These are phyloP conservation scores for Gryllus bimaculatus DNA, from an alignment of 1,140 invertebrate species.

Conservation along the genomic window DNA sequence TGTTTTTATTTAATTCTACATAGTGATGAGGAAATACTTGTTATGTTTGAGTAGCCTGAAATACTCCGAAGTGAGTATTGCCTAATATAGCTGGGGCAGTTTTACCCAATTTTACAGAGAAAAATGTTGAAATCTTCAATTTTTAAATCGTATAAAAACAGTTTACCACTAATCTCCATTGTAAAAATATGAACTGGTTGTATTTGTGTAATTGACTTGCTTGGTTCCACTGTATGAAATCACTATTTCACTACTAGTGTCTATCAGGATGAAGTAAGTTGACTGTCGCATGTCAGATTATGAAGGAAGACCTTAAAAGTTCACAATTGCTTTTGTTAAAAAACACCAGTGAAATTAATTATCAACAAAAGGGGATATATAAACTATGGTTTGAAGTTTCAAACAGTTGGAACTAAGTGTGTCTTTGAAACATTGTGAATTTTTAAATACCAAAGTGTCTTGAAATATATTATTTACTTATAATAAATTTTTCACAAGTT, in stretches of 20 bases:
- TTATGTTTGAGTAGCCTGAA: not conserved
- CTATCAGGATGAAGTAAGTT: too few relatives aligned
- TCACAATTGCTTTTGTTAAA: too few relatives aligned
- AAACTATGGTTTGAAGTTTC: not conserved
- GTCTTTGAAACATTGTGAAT: conserved; percentile 1
- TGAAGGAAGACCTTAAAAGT: too few relatives aligned
- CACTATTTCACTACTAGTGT: too few relatives aligned
- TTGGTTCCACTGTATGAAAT: not conserved
- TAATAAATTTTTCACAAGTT: not conserved
- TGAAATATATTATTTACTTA: not conserved
- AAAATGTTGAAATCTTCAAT: not conserved
- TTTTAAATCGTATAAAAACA: not conserved
- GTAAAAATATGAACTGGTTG: not conserved
- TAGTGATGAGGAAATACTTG: not conserved
- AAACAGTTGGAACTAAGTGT: not conserved
- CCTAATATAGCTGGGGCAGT: not conserved
- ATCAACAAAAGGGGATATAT: too few relatives aligned
- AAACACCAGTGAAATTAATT: too few relatives aligned
- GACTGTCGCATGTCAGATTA: too few relatives aligned
- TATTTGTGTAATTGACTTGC: not conserved
- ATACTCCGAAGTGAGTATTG: not conserved
- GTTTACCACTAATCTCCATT: not conserved
- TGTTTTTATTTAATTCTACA: not conserved
- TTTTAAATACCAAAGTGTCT: conserved; percentile 5
- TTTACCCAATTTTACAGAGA: not conserved